Percentiles rank a stretch among this genome's conserved stretches.
Evolutionary conservation across 2,113 vertebrate species (phyloP).

Genomic region (Aplodontia rufa): DNA sequence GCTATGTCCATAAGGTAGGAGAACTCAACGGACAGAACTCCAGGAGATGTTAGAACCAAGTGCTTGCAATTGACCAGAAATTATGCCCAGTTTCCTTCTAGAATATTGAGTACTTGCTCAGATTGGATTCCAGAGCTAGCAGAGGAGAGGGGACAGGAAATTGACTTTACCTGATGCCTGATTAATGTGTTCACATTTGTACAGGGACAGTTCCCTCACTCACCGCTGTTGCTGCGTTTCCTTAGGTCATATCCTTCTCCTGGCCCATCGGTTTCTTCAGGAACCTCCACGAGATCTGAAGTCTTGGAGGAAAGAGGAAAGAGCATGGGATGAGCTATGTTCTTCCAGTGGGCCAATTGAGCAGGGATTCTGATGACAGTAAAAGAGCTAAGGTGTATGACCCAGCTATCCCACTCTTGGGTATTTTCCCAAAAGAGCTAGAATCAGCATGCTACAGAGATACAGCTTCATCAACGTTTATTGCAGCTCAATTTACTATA

Average conservation of each 20-base stretch:
- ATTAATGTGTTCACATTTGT: background rate
- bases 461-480: too few relatives aligned
- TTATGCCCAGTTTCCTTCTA: background rate
- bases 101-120: background rate
- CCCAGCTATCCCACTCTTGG: too few relatives aligned
- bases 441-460: too few relatives aligned
- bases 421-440: too few relatives aligned
- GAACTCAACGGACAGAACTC: background rate
- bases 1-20: background rate
- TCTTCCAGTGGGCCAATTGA: background rate
- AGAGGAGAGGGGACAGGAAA: background rate
- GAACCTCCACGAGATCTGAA: constrained; percentile 93
- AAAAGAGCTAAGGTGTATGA: background rate
- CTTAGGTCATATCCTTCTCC: constrained; percentile 86
- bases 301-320: constrained; percentile 85
- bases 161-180: background rate
- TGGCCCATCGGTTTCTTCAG: constrained; percentile 89
- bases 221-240: constrained; percentile 94
- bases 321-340: background rate
- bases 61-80: background rate
- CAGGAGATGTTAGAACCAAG: background rate
- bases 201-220: constrained; percentile 60
- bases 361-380: background rate
- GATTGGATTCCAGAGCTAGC: background rate
- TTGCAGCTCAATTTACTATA: too few relatives aligned